phyloP scores from a whole-genome alignment of 2,888 invertebrate genomes.

The Anorthoa munda region DNA sequence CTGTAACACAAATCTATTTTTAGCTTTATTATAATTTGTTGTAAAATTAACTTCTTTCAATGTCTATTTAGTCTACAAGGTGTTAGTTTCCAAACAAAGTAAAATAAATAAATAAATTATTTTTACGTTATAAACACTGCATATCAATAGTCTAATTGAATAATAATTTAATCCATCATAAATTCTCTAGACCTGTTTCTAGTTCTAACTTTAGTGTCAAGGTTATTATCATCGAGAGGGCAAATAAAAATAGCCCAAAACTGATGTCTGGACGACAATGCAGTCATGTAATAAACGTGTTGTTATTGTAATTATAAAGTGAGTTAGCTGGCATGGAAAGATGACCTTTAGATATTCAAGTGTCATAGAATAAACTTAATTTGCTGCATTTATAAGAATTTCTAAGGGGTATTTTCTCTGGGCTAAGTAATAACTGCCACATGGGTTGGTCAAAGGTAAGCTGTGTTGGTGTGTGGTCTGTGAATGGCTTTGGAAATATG shows the following conservation, averaged over 20 bases:
- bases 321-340: neutral
- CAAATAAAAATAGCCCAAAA: constrained; percentile 40
- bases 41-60: too few relatives aligned
- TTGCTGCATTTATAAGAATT: neutral
- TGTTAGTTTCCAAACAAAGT: neutral
- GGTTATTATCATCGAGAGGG: constrained; percentile 28
- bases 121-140: neutral
- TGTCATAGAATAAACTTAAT: neutral
- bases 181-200: constrained; percentile 12
- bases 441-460: too few relatives aligned
- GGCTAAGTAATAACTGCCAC: too few relatives aligned
- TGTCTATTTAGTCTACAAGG: too few relatives aligned
- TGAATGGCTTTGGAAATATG: too few relatives aligned
- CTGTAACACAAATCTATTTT: too few relatives aligned
- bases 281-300: neutral
- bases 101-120: neutral
- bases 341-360: constrained; percentile 12
- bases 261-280: neutral
- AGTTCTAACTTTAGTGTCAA: constrained; percentile 30
- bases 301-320: neutral
- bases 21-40: too few relatives aligned
- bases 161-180: neutral
- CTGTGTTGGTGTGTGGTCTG: too few relatives aligned
- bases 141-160: constrained; percentile 8
- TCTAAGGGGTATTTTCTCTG: neutral